Conservation (phyloP, 2,797 vertebrate species). For the Atherinosoma microstoma region DNA sequence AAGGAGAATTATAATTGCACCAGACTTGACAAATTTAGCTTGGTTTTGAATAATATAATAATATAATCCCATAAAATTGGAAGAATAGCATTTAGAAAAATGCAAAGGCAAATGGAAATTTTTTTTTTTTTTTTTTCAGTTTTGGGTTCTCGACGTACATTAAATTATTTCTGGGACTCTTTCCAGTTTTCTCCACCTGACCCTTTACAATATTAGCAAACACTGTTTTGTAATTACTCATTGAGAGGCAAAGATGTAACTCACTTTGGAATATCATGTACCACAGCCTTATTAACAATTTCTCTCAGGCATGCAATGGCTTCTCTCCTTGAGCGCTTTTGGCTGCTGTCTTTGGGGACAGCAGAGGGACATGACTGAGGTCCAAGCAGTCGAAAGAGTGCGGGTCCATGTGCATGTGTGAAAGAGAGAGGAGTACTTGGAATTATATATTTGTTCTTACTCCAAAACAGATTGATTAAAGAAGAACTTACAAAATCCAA, state of each 20-base stretch:
- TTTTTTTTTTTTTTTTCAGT: background rate
- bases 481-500: slow-evolving; percentile 33
- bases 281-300: slow-evolving; percentile 70
- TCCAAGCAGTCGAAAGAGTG: slow-evolving; percentile 43
- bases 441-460: slow-evolving; percentile 38
- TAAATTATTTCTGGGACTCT: slow-evolving; percentile 11
- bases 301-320: slow-evolving; percentile 55
- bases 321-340: slow-evolving; percentile 56
- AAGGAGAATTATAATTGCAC: too few species aligned
- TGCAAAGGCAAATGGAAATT: too few species aligned
- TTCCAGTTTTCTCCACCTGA: slow-evolving; percentile 32
- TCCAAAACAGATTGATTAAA: slow-evolving; percentile 22
- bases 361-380: slow-evolving; percentile 53
- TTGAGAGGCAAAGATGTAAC: slow-evolving; percentile 50
- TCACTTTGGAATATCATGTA: slow-evolving; percentile 62
- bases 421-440: slow-evolving; percentile 1
- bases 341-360: slow-evolving; percentile 67
- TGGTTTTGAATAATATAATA: too few species aligned
- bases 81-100: background rate
- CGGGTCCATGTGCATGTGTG: slow-evolving; percentile 5
- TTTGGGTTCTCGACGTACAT: too few species aligned
- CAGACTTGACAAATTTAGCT: too few species aligned
- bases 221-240: slow-evolving; percentile 67
- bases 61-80: background rate
- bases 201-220: slow-evolving; percentile 59